Evolutionary conservation across 30 jellyfish, hydroid and myxozoan species (phyloP).

Genomic region (Pelagia noctiluca): DNA sequence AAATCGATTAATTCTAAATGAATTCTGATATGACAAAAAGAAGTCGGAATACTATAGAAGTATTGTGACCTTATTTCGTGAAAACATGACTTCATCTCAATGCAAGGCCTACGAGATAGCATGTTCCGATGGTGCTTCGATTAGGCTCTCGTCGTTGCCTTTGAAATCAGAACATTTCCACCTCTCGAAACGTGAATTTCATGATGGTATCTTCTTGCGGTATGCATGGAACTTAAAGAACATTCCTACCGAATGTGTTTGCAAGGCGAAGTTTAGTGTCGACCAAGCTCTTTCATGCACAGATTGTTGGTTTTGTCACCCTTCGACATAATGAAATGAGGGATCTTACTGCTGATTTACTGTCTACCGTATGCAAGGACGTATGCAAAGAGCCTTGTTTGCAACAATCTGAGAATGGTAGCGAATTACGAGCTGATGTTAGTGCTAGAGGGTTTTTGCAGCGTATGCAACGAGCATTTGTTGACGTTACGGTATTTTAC

Average conservation of each 20-base stretch:
- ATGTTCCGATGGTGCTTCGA: not conserved
- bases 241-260: constrained; percentile 3
- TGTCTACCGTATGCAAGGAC: not conserved
- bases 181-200: no score
- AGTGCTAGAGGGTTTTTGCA: constrained; percentile 3
- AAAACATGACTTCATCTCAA: constrained; percentile 11
- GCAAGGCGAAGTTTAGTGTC: not conserved
- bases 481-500: no score
- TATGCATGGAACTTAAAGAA: not conserved
- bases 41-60: not conserved
- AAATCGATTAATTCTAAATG: constrained; percentile 5
- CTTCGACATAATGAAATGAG: no score
- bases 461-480: not conserved
- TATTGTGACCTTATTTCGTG: not conserved
- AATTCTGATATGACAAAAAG: not conserved
- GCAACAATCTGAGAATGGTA: not conserved
- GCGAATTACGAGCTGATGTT: not conserved
- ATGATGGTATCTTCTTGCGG: not conserved
- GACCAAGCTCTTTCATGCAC: not conserved
- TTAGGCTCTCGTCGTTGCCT: constrained; percentile 6
- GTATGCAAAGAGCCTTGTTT: no score
- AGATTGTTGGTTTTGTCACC: not conserved
- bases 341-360: no score
- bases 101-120: constrained; percentile 8
- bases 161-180: constrained; percentile 3